These are phyloP conservation scores for Polypedilum pembai DNA, from an alignment of 1,140 invertebrate genomes.

Conservation along the genomic window DNA sequence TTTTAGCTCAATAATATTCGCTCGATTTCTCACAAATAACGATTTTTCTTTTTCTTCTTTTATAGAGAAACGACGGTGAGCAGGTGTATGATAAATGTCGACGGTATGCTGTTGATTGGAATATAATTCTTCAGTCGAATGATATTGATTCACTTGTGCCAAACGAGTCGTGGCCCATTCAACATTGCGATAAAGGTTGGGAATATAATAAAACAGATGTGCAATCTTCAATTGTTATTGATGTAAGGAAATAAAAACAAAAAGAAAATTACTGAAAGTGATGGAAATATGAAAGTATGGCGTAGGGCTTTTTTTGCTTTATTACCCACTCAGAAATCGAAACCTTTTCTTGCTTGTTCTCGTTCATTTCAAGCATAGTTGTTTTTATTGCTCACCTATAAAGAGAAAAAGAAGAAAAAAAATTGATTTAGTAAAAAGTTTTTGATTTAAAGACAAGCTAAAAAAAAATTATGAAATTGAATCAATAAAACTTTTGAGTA, in stretches of 20 bases:
- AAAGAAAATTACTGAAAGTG: too few species aligned
- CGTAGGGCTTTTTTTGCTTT: too few species aligned
- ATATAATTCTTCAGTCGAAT: conserved; percentile 44
- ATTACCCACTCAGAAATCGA: too few species aligned
- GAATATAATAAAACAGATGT: conserved; percentile 65
- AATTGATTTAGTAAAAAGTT: too few species aligned
- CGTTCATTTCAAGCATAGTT: too few species aligned
- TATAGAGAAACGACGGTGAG: not conserved
- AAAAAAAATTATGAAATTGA: too few species aligned
- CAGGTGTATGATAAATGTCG: conserved; percentile 51
- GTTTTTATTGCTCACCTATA: too few species aligned
- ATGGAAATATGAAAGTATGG: too few species aligned
- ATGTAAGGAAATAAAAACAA: conserved; percentile 51
- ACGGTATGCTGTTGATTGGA: conserved; percentile 65
- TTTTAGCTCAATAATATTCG: not conserved
- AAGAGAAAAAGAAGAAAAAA: too few species aligned
- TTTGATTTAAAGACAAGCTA: too few species aligned
- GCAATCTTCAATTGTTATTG: conserved; percentile 69
- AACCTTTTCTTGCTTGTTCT: too few species aligned
- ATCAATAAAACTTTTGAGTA: too few species aligned
- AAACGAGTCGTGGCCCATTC: conserved; percentile 53
- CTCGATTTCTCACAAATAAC: not conserved
- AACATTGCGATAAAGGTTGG: conserved; percentile 68
- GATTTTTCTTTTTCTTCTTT: conserved; percentile 33
- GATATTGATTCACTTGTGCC: conserved; percentile 39